Evolutionary conservation across 2,113 vertebrate species (phyloP), one percentile per base, ranked within the genome.

Genomic region (Dipodomys stephensi): DNA sequence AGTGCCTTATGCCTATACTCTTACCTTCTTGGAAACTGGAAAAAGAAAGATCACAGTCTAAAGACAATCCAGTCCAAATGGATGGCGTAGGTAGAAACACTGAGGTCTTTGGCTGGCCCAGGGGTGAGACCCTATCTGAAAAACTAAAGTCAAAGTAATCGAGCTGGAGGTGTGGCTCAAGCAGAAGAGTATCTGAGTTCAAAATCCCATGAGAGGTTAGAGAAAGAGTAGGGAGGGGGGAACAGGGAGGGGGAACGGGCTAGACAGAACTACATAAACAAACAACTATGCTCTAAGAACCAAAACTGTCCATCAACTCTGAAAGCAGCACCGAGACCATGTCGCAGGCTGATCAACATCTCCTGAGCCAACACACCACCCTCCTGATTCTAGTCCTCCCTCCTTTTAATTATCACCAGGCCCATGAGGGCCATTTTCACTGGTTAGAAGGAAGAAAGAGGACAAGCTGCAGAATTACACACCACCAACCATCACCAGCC

Each of bases 391-490:
- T 44, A 90, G 35, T 57, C 57, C 32, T 82, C 68, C 39, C 6
- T 39, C 19, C 39, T 83, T 65, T 83, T 67, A 77, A 88, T 46
- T 44, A 39, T 28, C 62, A 1, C 68, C 46, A 74, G n/a, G 35
- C 1, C 46, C 67, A 69, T 0, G 2, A 88, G 80, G 28, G 79
- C 35, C 32, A 67, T 28, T 69, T 79, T 39, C 35, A 32, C 19
- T 27, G 32, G 35, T 39, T 39, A 16, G 64, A 20, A 86, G 60
- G 30, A 46, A 20, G 18, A 32, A 49, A 69, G 60, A 94, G 64
- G 28, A 88, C 49, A 72, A 87, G 32, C 46, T 79, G 87, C 35
- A 64, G 28, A 87, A 77, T 44, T 53, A 53, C 69, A 93, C 44
- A 53, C 11, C 11, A 12, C 49, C 44, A 64, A 13, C 49, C 65